These are phyloP conservation scores for Nezara viridula DNA, from an alignment of 2,888 invertebrate genomes.

Conservation along the genomic window DNA sequence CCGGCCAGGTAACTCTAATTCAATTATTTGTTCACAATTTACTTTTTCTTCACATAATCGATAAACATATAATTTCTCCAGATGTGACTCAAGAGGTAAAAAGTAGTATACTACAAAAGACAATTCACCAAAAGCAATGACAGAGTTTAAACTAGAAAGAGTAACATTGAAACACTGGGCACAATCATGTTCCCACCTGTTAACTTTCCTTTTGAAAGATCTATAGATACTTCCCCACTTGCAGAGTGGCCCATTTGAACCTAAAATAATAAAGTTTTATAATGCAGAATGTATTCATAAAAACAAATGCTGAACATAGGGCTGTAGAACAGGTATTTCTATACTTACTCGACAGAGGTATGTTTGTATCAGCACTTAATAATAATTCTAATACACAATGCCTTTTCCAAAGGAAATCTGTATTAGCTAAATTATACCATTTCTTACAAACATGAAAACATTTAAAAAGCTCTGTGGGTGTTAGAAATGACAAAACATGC, in stretches of 20 bases:
- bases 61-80: constrained; percentile 53
- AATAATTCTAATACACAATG: constrained; percentile 48
- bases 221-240: constrained; percentile 40
- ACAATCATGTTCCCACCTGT: constrained; percentile 54
- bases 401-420: constrained; percentile 54
- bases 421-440: constrained; percentile 53
- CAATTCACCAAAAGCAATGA: constrained; percentile 48
- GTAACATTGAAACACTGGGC: constrained; percentile 5
- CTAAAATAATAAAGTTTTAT: constrained; percentile 47
- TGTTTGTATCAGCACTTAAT: constrained; percentile 34
- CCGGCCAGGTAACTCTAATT: constrained; percentile 53
- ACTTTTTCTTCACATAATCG: constrained; percentile 45
- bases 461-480: constrained; percentile 37
- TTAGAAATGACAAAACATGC: constrained; percentile 53
- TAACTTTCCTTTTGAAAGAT: constrained; percentile 49
- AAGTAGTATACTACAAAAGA: constrained; percentile 53
- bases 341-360: constrained; percentile 40
- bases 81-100: constrained; percentile 42
- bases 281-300: not conserved
- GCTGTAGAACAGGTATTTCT: not conserved
- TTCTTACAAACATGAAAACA: constrained; percentile 51
- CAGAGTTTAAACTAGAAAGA: constrained; percentile 44
- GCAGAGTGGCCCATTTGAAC: constrained; percentile 35
- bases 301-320: not conserved
- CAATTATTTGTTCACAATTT: constrained; percentile 45